These are phyloP conservation scores for Vombatus ursinus DNA, from an alignment of 2,113 vertebrate species.

Conservation along the genomic window DNA sequence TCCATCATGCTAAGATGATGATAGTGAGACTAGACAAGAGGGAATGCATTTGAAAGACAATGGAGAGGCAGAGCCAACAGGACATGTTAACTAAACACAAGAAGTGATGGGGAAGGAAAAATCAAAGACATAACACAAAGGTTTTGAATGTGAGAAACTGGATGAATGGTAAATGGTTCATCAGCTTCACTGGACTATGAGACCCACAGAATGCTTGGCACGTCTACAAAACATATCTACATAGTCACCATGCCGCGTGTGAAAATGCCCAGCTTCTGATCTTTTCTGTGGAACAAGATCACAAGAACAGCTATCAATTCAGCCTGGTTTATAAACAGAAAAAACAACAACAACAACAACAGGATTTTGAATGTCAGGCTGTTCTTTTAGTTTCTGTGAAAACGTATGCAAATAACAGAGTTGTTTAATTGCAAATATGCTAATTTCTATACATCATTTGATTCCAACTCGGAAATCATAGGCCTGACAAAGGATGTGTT, in stretches of 20 bases:
- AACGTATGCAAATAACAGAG: not conserved
- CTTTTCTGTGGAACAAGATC: not conserved
- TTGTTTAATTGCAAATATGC: not conserved
- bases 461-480: not conserved
- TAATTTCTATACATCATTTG: not conserved
- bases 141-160: not conserved
- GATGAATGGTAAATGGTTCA: not conserved
- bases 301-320: not conserved
- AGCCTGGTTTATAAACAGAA: not conserved
- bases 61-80: not conserved
- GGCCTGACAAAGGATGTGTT: not conserved
- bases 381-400: not conserved
- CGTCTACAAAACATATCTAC: not conserved
- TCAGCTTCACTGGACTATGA: not conserved
- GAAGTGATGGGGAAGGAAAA: not conserved
- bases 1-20: not conserved
- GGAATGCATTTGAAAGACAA: not conserved
- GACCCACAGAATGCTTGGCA: not conserved
- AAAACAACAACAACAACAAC: not conserved
- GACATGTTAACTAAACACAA: not conserved
- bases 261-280: not conserved
- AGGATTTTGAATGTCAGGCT: not conserved
- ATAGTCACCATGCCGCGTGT: not conserved
- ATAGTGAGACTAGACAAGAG: not conserved
- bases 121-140: not conserved